phyloP scores from a whole-genome alignment of 2,888 invertebrate genomes.

The Leistus spinibarbis region DNA sequence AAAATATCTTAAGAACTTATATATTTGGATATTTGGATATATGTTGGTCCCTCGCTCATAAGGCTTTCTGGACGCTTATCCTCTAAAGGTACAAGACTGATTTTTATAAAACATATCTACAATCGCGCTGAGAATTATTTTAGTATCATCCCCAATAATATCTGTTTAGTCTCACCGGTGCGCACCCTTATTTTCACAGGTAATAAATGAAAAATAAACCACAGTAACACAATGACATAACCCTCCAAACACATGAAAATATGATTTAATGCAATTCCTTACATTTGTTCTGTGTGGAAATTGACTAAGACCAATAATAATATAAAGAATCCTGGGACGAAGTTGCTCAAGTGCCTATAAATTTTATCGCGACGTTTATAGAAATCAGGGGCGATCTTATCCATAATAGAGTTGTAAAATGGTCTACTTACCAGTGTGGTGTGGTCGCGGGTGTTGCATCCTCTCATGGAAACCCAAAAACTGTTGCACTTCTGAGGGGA shows the following conservation, averaged over 20 bases:
- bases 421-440: constrained; percentile 5
- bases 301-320: not conserved
- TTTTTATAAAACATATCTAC: not conserved
- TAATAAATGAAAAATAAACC: constrained; percentile 32
- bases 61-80: not conserved
- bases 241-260: constrained; percentile 13
- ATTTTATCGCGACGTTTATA: constrained; percentile 34
- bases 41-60: too few relatives aligned
- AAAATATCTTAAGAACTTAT: too few relatives aligned
- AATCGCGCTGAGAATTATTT: not conserved
- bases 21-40: too few relatives aligned
- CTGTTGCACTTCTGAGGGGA: constrained; percentile 31
- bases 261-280: constrained; percentile 25
- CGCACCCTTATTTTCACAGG: constrained; percentile 28
- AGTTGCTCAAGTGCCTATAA: constrained; percentile 24
- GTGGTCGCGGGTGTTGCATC: not conserved
- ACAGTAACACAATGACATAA: constrained; percentile 19
- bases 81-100: not conserved
- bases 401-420: constrained; percentile 33
- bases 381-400: constrained; percentile 34
- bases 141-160: not conserved
- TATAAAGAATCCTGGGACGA: not conserved
- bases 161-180: not conserved
- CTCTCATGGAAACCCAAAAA: constrained; percentile 8
- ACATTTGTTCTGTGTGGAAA: constrained; percentile 4